phyloP scores from a whole-genome alignment of 2,888 invertebrate genomes.

The Colletes collaris region DNA sequence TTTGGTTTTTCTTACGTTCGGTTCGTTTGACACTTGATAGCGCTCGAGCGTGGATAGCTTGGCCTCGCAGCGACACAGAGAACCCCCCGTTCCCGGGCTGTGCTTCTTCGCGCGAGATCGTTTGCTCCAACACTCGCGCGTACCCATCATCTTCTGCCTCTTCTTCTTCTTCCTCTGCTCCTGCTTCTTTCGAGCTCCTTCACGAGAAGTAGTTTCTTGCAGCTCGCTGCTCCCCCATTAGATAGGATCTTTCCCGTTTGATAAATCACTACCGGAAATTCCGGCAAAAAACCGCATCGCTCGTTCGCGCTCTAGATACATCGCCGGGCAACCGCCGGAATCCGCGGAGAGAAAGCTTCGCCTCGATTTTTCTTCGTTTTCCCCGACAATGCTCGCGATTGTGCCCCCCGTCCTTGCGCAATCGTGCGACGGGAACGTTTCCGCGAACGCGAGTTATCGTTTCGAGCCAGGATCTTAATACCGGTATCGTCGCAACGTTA shows the following conservation, averaged over 20 bases:
- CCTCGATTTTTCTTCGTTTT: slow-evolving; percentile 15
- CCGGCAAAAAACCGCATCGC: slow-evolving; percentile 76
- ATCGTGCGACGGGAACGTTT: no score
- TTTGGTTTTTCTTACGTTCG: slow-evolving; percentile 75
- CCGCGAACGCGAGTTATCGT: no score
- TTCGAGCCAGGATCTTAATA: no score
- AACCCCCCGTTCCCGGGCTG: slow-evolving; percentile 6
- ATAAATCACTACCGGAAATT: slow-evolving; percentile 82
- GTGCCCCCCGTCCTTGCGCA: no score
- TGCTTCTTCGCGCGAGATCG: slow-evolving; percentile 42
- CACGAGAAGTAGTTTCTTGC: slow-evolving; percentile 73
- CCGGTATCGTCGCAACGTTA: no score
- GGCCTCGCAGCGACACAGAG: slow-evolving; percentile 20
- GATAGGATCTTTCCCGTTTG: slow-evolving; percentile 81
- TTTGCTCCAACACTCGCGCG: slow-evolving; percentile 23
- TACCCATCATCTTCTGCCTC: slow-evolving; percentile 40
- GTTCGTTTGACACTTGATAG: slow-evolving; percentile 81
- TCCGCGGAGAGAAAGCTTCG: slow-evolving; percentile 22
- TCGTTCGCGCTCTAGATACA: slow-evolving; percentile 79
- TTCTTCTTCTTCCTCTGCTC: slow-evolving; percentile 38
- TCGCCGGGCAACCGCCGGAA: slow-evolving; percentile 68
- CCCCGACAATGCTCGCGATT: slow-evolving; percentile 7
- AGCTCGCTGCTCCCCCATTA: slow-evolving; percentile 62
- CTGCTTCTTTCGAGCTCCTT: slow-evolving; percentile 34
- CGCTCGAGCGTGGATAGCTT: slow-evolving; percentile 54